These are phyloP conservation scores for Drosophila tristis DNA, from an alignment of 1,140 invertebrate genomes.

Conservation along the genomic window DNA sequence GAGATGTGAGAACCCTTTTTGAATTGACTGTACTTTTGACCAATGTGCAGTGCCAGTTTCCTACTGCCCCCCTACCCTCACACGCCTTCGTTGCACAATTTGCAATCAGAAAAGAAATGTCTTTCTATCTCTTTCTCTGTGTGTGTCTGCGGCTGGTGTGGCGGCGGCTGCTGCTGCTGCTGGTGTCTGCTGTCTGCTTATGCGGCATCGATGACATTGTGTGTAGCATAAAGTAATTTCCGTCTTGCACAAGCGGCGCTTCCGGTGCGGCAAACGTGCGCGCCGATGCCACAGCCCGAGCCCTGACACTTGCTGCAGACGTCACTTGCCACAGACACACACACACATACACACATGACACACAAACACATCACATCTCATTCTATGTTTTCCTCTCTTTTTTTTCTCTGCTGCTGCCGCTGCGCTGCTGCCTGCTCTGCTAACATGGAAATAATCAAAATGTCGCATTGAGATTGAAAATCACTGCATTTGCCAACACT, in stretches of 20 bases:
- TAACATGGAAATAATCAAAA: slow-evolving; percentile 83
- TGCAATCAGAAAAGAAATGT: slow-evolving; percentile 52
- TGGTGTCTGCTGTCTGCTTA: slow-evolving; percentile 55
- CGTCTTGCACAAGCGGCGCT: slow-evolving; percentile 81
- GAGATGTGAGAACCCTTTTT: slow-evolving; percentile 42
- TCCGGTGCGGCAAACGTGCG: slow-evolving; percentile 82
- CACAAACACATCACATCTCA: slow-evolving; percentile 18
- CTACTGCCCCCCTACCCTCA: slow-evolving; percentile 7
- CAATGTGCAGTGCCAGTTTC: slow-evolving; percentile 32
- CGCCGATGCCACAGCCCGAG: slow-evolving; percentile 33
- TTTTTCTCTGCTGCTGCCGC: slow-evolving; percentile 18
- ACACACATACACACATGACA: no score
- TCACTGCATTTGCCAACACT: slow-evolving; percentile 82
- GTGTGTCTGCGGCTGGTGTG: no score
- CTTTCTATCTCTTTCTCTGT: neutral
- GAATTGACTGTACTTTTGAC: slow-evolving; percentile 44
- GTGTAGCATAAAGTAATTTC: slow-evolving; percentile 84
- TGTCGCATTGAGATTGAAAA: slow-evolving; percentile 83
- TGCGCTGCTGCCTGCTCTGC: slow-evolving; percentile 30
- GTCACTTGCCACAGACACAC: no score
- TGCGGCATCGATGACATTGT: slow-evolving; percentile 83
- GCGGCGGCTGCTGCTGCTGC: slow-evolving; percentile 31
- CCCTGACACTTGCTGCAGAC: slow-evolving; percentile 73
- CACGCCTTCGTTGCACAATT: slow-evolving; percentile 24
- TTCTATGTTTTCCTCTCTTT: slow-evolving; percentile 48